phyloP scores from a whole-genome alignment of 2,113 vertebrate species.

The Herpetotheres cachinnans region DNA sequence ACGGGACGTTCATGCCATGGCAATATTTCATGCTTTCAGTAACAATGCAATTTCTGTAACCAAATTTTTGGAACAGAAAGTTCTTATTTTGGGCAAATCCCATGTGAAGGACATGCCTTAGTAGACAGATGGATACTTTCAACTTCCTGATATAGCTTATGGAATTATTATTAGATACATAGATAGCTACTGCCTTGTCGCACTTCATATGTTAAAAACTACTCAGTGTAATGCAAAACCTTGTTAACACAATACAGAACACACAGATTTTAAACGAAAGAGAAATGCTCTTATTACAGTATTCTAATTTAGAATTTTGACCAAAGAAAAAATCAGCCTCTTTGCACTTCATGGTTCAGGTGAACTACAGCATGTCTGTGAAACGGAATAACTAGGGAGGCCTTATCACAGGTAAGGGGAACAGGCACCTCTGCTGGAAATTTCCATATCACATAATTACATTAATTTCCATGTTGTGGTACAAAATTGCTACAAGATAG shows the following conservation, averaged over 20 bases:
- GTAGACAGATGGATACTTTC: slow-evolving; percentile 4
- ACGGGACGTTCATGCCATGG: background rate
- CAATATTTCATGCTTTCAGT: background rate
- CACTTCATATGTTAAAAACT: background rate
- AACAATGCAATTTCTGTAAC: background rate
- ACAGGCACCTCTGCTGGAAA: background rate
- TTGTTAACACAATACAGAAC: background rate
- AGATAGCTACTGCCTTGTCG: background rate
- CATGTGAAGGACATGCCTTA: background rate
- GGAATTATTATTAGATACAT: background rate
- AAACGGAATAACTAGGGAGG: background rate
- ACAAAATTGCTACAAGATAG: background rate
- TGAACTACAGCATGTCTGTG: background rate
- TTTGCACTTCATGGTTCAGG: background rate
- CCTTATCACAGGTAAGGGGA: background rate
- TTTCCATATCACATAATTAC: background rate
- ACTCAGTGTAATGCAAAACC: background rate
- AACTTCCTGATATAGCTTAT: background rate
- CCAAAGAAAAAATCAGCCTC: background rate
- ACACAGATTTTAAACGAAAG: background rate
- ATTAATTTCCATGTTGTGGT: background rate
- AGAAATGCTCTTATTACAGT: background rate
- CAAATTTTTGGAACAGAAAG: background rate
- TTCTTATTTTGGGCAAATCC: slow-evolving; percentile 5
- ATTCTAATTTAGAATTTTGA: background rate